These are phyloP conservation scores for Bilobella aurantiaca DNA, from an alignment of 1,140 invertebrate genomes.

Conservation along the genomic window DNA sequence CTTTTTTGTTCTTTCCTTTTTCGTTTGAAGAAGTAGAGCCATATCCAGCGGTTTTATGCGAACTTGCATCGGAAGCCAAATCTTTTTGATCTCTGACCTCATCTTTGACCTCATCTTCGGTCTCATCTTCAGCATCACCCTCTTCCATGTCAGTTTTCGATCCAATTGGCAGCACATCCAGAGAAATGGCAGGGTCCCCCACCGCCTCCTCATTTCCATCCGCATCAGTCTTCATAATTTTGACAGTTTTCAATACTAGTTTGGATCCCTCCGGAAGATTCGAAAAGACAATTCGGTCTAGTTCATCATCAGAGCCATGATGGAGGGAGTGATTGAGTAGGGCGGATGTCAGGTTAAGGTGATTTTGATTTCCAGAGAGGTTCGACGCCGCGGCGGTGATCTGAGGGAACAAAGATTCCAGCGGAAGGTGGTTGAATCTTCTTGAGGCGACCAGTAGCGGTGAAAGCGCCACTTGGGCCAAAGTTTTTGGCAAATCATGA, in stretches of 20 bases:
- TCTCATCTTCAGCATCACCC: background rate
- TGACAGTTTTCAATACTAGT: conserved; percentile 28
- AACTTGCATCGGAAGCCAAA: background rate
- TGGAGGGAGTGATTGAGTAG: conserved; percentile 29
- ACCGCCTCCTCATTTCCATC: conserved; percentile 22
- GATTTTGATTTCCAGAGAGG: background rate
- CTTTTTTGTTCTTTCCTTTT: conserved; percentile 13
- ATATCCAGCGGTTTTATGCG: conserved; percentile 17
- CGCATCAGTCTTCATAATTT: conserved; percentile 32
- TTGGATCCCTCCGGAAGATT: conserved; percentile 33
- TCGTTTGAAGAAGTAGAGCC: conserved; percentile 9
- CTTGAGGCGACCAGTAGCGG: too few species aligned
- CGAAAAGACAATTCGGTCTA: conserved; percentile 33
- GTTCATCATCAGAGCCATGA: conserved; percentile 24
- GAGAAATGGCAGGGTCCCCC: conserved; percentile 19
- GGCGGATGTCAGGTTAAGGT: conserved; percentile 9
- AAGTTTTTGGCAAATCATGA: too few species aligned
- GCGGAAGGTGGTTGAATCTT: background rate
- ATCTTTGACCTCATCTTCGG: conserved; percentile 19
- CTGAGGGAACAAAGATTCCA: conserved; percentile 13
- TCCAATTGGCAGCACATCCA: conserved; percentile 20
- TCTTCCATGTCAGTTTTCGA: conserved; percentile 1
- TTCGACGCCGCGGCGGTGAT: background rate
- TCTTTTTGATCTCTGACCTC: conserved; percentile 16
- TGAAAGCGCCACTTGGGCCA: too few species aligned